These are phyloP conservation scores for Macrochelys suwanniensis DNA, from an alignment of 2,797 vertebrate genomes.

Conservation along the genomic window DNA sequence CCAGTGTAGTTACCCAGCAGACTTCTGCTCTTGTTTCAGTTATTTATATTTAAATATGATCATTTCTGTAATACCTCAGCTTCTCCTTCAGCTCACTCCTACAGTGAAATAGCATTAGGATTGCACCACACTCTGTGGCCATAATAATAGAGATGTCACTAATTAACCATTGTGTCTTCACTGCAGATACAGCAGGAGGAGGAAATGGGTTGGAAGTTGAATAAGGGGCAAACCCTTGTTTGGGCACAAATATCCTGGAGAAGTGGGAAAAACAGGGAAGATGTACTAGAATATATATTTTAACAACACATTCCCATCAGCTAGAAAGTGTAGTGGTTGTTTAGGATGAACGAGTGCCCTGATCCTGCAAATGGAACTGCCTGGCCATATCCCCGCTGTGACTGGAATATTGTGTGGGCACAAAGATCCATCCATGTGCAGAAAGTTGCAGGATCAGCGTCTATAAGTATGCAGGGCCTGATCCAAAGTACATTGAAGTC, in stretches of 20 bases:
- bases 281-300: background rate
- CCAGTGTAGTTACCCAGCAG: background rate
- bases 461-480: background rate
- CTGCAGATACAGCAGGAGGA: conserved; percentile 63
- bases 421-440: background rate
- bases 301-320: background rate
- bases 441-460: background rate
- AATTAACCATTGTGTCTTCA: conserved; percentile 65
- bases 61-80: background rate
- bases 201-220: conserved; percentile 30
- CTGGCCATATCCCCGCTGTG: background rate
- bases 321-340: rapidly evolving
- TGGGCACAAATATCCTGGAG: conserved; percentile 30
- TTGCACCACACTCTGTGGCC: conserved; percentile 34
- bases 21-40: background rate
- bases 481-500: background rate
- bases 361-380: background rate
- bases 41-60: background rate
- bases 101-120: conserved; percentile 20
- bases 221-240: conserved; percentile 30
- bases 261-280: background rate
- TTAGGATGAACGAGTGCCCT: background rate
- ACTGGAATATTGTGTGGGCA: background rate
- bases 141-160: conserved; percentile 55
- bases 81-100: conserved; percentile 62